Evolutionary conservation across 1,140 invertebrate genomes (phyloP).

Genomic region (Arion vulgaris): DNA sequence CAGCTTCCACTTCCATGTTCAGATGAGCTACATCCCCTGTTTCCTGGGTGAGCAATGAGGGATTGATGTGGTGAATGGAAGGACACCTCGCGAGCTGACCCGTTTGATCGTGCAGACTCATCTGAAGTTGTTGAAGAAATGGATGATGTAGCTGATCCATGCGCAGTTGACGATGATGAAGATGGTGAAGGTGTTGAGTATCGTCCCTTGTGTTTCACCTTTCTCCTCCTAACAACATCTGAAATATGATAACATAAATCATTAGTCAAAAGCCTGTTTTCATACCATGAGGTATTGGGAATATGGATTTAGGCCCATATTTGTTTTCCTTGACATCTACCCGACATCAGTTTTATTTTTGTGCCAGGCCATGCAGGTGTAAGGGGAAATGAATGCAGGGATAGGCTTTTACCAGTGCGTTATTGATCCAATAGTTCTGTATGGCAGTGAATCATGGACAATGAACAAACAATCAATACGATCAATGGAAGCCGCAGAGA

Average conservation of each 20-base stretch:
- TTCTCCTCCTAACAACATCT: constrained; percentile 28
- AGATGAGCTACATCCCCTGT: constrained; percentile 32
- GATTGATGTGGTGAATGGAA: constrained; percentile 65
- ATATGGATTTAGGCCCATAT: too few relatives aligned
- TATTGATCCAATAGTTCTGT: too few relatives aligned
- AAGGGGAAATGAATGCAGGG: too few relatives aligned
- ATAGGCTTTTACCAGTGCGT: too few relatives aligned
- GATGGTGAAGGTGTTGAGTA: constrained; percentile 8
- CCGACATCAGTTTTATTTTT: too few relatives aligned
- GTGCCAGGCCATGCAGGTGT: too few relatives aligned
- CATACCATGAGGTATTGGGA: too few relatives aligned
- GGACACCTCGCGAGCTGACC: constrained; percentile 67
- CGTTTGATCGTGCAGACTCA: constrained; percentile 55
- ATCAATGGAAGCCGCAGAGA: too few relatives aligned
- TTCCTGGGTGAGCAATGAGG: constrained; percentile 54
- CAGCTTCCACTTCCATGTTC: constrained; percentile 37
- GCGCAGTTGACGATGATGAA: constrained; percentile 14
- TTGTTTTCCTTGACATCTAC: too few relatives aligned
- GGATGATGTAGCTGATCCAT: not conserved
- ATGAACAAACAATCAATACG: too few relatives aligned
- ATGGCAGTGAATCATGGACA: too few relatives aligned
- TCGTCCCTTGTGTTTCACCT: constrained; percentile 3
- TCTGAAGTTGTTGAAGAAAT: constrained; percentile 31
- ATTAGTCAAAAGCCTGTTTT: too few relatives aligned
- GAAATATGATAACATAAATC: not conserved